These are phyloP conservation scores for Chloropsis hardwickii DNA, from an alignment of 2,113 vertebrate species.

Conservation along the genomic window DNA sequence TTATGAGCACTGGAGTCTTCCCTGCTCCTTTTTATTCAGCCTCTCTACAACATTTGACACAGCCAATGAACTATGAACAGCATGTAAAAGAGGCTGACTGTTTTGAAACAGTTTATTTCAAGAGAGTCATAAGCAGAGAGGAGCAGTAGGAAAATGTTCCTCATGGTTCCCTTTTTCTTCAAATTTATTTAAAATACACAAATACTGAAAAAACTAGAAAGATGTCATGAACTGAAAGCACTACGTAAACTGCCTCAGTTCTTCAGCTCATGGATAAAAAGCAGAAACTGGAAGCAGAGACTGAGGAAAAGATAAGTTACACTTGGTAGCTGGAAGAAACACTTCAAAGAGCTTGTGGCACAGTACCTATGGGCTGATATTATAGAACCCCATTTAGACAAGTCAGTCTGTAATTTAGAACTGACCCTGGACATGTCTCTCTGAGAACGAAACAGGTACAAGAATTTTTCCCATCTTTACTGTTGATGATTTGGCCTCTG, in stretches of 20 bases:
- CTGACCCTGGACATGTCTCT: background rate
- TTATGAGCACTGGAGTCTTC: background rate
- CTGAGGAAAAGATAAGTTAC: background rate
- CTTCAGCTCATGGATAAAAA: background rate
- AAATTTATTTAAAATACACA: background rate
- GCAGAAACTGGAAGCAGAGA: background rate
- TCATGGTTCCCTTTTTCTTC: background rate
- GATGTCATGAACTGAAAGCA: background rate
- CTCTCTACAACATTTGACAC: background rate
- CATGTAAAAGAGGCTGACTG: background rate
- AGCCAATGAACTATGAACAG: background rate
- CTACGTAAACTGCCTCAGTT: background rate
- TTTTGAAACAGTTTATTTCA: background rate
- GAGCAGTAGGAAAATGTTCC: background rate
- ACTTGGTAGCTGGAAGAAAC: background rate
- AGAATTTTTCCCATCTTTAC: background rate
- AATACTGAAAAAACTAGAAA: background rate
- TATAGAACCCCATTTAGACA: background rate
- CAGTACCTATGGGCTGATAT: background rate
- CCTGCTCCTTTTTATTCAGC: background rate
- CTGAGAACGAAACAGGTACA: background rate
- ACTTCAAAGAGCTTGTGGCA: background rate
- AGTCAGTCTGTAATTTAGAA: background rate
- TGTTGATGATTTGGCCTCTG: background rate
- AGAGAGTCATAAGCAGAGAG: background rate